These are phyloP conservation scores for Coelinius sp. DNA, from an alignment of 2,888 invertebrate genomes.

Conservation along the genomic window DNA sequence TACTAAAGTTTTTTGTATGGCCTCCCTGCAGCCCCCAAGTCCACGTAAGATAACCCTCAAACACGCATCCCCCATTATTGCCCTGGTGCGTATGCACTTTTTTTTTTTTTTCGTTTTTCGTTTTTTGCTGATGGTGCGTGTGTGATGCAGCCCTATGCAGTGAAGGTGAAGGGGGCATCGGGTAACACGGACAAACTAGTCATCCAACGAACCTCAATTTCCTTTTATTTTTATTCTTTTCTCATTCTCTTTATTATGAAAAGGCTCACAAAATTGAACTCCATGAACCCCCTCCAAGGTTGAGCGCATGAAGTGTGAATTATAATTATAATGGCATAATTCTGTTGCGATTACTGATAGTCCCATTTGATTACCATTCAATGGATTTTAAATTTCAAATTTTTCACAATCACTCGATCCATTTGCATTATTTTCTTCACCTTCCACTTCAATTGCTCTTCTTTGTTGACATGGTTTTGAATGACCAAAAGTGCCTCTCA, in stretches of 20 bases:
- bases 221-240: not conserved
- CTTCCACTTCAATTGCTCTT: not conserved
- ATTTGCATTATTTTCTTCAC: not conserved
- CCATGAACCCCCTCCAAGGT: too few relatives aligned
- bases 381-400: not conserved
- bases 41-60: constrained; percentile 59
- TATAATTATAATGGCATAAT: too few relatives aligned
- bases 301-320: not conserved
- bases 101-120: constrained; percentile 49
- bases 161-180: constrained; percentile 70
- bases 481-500: not conserved
- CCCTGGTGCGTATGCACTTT: constrained; percentile 63
- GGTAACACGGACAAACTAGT: constrained; percentile 58
- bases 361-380: not conserved
- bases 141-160: constrained; percentile 63
- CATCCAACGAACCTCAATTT: constrained; percentile 19
- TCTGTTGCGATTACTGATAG: too few relatives aligned
- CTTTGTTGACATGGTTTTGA: too few relatives aligned
- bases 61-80: constrained; percentile 50
- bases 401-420: not conserved
- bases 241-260: too few relatives aligned
- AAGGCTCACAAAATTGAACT: not conserved
- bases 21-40: constrained; percentile 60
- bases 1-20: constrained; percentile 69
- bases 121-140: constrained; percentile 45